These are phyloP conservation scores for Asarcornis scutulata DNA, from an alignment of 2,113 vertebrate species.

Conservation along the genomic window DNA sequence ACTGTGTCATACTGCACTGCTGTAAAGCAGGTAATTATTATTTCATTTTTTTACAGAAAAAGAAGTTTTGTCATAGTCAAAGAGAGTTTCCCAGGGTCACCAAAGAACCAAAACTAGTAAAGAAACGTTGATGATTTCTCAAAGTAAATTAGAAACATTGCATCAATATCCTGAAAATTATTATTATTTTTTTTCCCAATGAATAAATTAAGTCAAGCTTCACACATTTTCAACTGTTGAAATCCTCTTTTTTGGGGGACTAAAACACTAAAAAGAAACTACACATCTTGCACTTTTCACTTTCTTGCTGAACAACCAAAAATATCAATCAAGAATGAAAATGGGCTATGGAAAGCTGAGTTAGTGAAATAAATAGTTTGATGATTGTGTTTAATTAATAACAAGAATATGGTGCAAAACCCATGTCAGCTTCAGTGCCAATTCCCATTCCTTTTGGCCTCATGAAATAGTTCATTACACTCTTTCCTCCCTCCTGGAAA, in stretches of 20 bases:
- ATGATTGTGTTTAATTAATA: slow-evolving; percentile 35
- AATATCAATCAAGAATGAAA: slow-evolving; percentile 40
- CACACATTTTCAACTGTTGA: not conserved
- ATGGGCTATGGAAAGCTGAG: not conserved
- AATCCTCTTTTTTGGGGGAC: not conserved
- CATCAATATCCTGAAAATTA: slow-evolving; percentile 44
- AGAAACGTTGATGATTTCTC: slow-evolving; percentile 28
- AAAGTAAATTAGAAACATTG: slow-evolving; percentile 28
- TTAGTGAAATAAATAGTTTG: slow-evolving; percentile 24
- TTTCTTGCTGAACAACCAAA: slow-evolving; percentile 24
- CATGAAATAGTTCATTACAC: not conserved
- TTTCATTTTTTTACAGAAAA: slow-evolving; percentile 40
- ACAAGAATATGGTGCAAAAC: not conserved
- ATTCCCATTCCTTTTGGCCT: not conserved
- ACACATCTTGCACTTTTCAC: not conserved
- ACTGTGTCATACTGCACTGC: slow-evolving; percentile 48
- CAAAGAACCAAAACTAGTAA: slow-evolving; percentile 37
- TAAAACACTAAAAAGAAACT: slow-evolving; percentile 1
- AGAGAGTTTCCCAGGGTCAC: slow-evolving; percentile 31
- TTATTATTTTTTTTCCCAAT: not conserved
- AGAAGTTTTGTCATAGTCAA: slow-evolving; percentile 29
- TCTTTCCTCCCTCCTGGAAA: not conserved
- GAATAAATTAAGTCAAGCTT: slow-evolving; percentile 18
- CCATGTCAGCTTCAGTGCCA: not conserved
- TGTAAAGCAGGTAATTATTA: slow-evolving; percentile 67